Base-by-base conservation (phyloP, 1,140 invertebrate species). In the Rhagoletis pomonella region DNA sequence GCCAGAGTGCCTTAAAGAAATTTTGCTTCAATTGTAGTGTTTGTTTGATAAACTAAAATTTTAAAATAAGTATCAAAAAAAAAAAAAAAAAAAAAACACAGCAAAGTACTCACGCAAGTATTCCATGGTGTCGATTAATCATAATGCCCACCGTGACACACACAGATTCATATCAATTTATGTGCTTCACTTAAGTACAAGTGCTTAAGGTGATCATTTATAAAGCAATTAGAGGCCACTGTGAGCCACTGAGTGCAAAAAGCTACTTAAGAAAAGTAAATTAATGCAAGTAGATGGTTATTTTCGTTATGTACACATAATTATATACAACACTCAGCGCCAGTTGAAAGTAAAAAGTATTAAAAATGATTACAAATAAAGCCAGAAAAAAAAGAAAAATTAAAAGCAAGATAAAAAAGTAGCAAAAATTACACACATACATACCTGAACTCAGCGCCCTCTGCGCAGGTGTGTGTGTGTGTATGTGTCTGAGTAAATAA, bases 131-230 rank as follows among this genome's bases (percentile, higher is more conserved):
- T 7, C 73, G 17, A 81, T 81, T 81, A 58, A 55, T 81, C 50
- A 73, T 55, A 55, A 81, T 58, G 44, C 12, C 6, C n/a, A 55
- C 17, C 14, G 73, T 17, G 44, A 58, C 47, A 29, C 47, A 29
- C 47, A 50, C 50, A 81, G 47, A 55, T 81, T 55, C 73, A 81
- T 81, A 81, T 81, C 73, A 55, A 58, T 81, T 81, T 19, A 47
- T 55, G 44, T n/a, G 73, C 47, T 81, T 81, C 44, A 81, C 14
- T 81, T 81, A 81, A 55, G 44, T 81, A 55, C 73, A 50, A 7
- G 73, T 81, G 73, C 73, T 81, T 81, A 81, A 55, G 19, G 73
- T 17, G 73, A 81, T 81, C 47, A 81, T 81, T 81, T 81, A 81
- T 3, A n/a, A 81, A 81, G 55, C 47, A 55, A 81, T 81, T 81